phyloP scores from a whole-genome alignment of 2,797 vertebrate species.

The Gymnothorax reevesii region DNA sequence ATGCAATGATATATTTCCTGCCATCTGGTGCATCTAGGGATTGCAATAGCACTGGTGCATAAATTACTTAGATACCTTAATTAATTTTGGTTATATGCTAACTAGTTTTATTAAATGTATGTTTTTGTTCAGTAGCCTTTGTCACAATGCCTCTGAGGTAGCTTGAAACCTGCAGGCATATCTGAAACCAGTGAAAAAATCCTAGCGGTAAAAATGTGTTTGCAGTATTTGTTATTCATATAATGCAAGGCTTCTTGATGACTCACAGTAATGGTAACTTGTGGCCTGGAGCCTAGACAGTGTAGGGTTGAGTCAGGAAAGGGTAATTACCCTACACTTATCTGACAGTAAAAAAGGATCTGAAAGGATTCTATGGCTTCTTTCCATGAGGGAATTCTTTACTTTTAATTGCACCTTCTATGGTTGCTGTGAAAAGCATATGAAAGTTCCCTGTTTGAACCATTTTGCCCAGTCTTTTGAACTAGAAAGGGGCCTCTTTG shows the following conservation, averaged over 20 bases:
- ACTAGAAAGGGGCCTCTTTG: no score
- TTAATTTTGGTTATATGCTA: background rate
- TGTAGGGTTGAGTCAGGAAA: background rate
- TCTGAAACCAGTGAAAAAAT: background rate
- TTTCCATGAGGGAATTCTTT: no score
- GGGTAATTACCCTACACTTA: background rate
- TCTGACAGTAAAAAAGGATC: no score
- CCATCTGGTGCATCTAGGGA: background rate
- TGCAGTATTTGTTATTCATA: background rate
- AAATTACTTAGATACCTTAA: background rate
- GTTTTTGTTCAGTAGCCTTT: background rate
- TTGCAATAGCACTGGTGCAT: background rate
- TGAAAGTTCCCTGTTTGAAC: no score
- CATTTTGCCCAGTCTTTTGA: no score
- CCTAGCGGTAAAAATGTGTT: background rate
- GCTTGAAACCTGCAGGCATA: background rate
- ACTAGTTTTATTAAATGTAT: background rate
- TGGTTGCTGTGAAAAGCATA: no score
- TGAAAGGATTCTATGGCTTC: no score
- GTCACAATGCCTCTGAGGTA: background rate
- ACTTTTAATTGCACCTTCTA: no score
- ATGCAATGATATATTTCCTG: background rate
- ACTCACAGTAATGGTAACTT: background rate
- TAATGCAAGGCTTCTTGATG: background rate
- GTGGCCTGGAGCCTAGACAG: background rate